Evolutionary conservation across 23 tunicate species (phyloP).

Genomic region (Diplosoma virens): DNA sequence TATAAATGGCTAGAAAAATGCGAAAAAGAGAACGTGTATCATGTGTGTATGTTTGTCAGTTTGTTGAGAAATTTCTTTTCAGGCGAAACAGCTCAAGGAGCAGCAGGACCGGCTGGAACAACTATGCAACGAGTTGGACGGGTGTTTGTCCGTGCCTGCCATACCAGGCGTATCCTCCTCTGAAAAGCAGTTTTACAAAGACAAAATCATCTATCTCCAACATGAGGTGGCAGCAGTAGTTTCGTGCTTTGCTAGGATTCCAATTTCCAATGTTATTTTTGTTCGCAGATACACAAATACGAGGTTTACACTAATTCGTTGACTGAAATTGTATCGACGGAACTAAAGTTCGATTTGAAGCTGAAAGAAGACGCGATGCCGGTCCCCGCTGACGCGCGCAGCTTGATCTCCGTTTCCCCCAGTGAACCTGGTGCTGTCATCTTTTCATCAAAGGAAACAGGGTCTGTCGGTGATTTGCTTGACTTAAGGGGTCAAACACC

Average conservation of each 20-base stretch:
- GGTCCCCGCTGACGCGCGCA: constrained; percentile 18
- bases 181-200: constrained; percentile 40
- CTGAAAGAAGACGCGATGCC: constrained; percentile 9
- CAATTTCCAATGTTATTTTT: neutral
- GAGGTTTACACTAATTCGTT: constrained; percentile 40
- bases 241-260: neutral
- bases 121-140: constrained; percentile 15
- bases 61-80: too few species aligned
- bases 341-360: neutral
- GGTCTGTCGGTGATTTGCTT: constrained; percentile 19
- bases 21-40: too few species aligned
- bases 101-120: constrained; percentile 27
- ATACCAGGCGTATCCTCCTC: neutral
- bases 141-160: neutral
- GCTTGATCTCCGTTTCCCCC: constrained; percentile 70
- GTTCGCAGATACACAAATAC: constrained; percentile 48
- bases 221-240: constrained; percentile 32
- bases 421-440: constrained; percentile 68
- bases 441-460: constrained; percentile 3
- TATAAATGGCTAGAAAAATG: too few species aligned
- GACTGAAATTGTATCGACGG: neutral
- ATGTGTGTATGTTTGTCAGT: too few species aligned
- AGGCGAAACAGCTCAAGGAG: constrained; percentile 31
- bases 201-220: constrained; percentile 20
- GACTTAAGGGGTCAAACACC: neutral